These are phyloP conservation scores for Meliscaeva auricollis DNA, from an alignment of 2,888 invertebrate genomes.

Conservation along the genomic window DNA sequence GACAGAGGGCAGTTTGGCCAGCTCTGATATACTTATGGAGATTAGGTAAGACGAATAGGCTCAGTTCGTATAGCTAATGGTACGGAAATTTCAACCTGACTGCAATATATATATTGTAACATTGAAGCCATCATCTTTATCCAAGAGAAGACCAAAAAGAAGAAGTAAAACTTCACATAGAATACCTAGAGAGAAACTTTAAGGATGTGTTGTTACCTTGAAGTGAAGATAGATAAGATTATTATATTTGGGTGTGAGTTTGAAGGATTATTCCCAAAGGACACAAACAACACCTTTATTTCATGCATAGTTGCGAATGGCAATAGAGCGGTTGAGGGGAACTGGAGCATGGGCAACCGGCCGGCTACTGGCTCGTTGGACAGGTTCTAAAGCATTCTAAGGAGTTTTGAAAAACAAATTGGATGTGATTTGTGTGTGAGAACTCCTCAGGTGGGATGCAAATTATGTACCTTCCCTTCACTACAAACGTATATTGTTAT, in stretches of 20 bases:
- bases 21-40: conserved; percentile 64
- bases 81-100: conserved; percentile 64
- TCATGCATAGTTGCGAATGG: conserved; percentile 58
- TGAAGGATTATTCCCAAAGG: conserved; percentile 59
- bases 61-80: conserved; percentile 67
- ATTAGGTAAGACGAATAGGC: conserved; percentile 74
- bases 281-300: conserved; percentile 66
- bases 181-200: conserved; percentile 24
- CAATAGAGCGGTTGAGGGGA: conserved; percentile 30
- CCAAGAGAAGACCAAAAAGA: conserved; percentile 9
- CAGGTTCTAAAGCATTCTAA: too few relatives aligned
- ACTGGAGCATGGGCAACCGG: background rate
- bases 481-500: background rate
- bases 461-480: background rate
- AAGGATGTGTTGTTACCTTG: conserved; percentile 58
- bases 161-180: background rate
- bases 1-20: conserved; percentile 41
- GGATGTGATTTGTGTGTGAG: conserved; percentile 65
- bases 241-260: conserved; percentile 61
- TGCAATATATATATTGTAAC: background rate
- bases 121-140: background rate
- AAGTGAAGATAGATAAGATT: conserved; percentile 68
- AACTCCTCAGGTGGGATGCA: conserved; percentile 48
- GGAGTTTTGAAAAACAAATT: conserved; percentile 29
- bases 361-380: background rate